Evolutionary conservation across 2,888 invertebrate genomes (phyloP), one percentile per base, ranked within the genome.

Genomic region (Cephus rjabovi): DNA sequence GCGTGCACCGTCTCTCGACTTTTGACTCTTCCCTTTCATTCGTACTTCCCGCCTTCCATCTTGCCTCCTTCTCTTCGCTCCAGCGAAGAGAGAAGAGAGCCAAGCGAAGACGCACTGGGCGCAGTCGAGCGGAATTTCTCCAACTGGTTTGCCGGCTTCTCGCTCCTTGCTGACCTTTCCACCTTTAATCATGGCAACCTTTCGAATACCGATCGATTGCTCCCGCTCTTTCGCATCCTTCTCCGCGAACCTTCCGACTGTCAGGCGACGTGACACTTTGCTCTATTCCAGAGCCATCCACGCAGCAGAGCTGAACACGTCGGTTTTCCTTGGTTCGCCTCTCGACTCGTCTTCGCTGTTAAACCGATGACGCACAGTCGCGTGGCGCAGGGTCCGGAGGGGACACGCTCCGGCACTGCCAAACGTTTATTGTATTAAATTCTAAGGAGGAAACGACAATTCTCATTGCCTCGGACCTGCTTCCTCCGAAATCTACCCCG

Each of bases 361-460:
- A 56, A 56, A 23, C 56, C 56, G 23, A 56, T 56, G 56, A 56
- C 56, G 23, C 56, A 23, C 23, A 23, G 56, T 56, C 23, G 9
- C 56, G 1, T 23, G 56, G 56, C 56, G 15, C 23, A 9, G 56
- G 56, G 23, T 9, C 0, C 56, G 1, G 23, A 23, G 56, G 1
- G 9, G 2, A 23, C 56, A 56, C 56, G 23, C 9, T 23, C 9
- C 56, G 23, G 15, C 56, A 56, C 56, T 56, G 56, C 9, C 23
- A 23, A 56, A 56, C 56, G 56, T 56, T 56, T 9, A 56, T 56
- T 56, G 56, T 23, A 71, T 71, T 71, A 71, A 71, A 33, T 74
- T 30, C 30, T 34, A 74, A 74, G 31, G 35, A 74, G 74, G 74
- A 74, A 74, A 34, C 30, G 74, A 35, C 74, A 34, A 74, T 74